A percentile compares a stretch with the other conserved stretches of the same genome.
These are phyloP conservation scores for Sylvilagus bachmani DNA, from an alignment of 2,113 vertebrate genomes.

Conservation along the genomic window DNA sequence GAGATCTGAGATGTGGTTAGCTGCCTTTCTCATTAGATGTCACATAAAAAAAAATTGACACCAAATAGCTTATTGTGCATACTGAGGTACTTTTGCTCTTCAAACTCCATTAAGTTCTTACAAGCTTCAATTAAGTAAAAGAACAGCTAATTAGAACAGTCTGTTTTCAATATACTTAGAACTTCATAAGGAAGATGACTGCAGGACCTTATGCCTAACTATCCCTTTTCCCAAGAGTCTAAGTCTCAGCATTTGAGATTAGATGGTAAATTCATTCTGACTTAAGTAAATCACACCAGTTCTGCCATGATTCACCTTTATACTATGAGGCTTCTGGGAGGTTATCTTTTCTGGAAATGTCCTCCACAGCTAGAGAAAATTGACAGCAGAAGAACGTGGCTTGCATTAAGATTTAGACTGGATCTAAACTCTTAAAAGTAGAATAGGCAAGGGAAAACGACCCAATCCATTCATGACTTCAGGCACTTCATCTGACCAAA, in stretches of 20 bases:
- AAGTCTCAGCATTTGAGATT: neutral
- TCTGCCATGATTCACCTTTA: neutral
- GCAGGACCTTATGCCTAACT: conserved; percentile 8
- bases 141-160: conserved; percentile 80
- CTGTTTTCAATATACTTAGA: conserved; percentile 68
- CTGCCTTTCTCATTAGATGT: conserved; percentile 74
- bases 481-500: conserved; percentile 5
- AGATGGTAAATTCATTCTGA: conserved; percentile 24
- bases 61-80: conserved; percentile 69
- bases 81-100: conserved; percentile 76
- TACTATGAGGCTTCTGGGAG: neutral
- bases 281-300: conserved; percentile 54
- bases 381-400: neutral
- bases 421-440: neutral
- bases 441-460: neutral
- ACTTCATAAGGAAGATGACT: conserved; percentile 41
- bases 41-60: conserved; percentile 54
- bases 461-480: neutral
- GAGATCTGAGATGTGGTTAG: conserved; percentile 67
- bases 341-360: conserved; percentile 14
- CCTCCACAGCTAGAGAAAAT: conserved; percentile 14
- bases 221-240: neutral
- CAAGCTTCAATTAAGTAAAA: conserved; percentile 76
- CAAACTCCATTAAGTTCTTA: conserved; percentile 81
- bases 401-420: neutral